Evolutionary conservation across 2,888 invertebrate species (phyloP).

Genomic region (Hydrotaea cyrtoneurina): DNA sequence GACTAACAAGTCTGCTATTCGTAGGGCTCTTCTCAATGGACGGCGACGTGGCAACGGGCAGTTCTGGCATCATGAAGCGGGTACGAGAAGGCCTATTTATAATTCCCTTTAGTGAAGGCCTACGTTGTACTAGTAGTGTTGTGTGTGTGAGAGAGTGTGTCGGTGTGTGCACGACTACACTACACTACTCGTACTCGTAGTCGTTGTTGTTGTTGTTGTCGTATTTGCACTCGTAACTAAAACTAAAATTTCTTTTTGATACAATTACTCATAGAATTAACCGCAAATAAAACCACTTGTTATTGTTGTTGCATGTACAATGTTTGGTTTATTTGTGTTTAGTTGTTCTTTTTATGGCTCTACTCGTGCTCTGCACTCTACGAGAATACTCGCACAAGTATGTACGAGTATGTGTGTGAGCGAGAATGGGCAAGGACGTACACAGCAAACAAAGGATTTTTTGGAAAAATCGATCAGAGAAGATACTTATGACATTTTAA

Average conservation of each 20-base stretch:
- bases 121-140: too few relatives aligned
- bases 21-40: too few relatives aligned
- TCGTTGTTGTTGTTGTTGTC: background rate
- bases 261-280: conserved; percentile 55
- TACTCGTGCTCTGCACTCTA: background rate
- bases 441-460: background rate
- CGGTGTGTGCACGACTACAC: background rate
- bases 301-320: conserved; percentile 50
- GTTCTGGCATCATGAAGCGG: too few relatives aligned
- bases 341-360: conserved; percentile 34
- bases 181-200: too few relatives aligned
- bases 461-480: background rate
- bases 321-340: background rate
- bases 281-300: conserved; percentile 63
- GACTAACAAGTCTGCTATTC: too few relatives aligned
- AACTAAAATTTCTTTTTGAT: conserved; percentile 36
- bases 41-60: too few relatives aligned
- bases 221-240: conserved; percentile 13
- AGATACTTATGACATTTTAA: conserved; percentile 30
- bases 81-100: too few relatives aligned
- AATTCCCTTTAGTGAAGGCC: too few relatives aligned
- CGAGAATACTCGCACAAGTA: background rate
- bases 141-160: too few relatives aligned
- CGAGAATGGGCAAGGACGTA: background rate
- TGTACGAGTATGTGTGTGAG: background rate